These are phyloP conservation scores for Subanguina moxae DNA, from an alignment of 1,140 invertebrate species.

Conservation along the genomic window DNA sequence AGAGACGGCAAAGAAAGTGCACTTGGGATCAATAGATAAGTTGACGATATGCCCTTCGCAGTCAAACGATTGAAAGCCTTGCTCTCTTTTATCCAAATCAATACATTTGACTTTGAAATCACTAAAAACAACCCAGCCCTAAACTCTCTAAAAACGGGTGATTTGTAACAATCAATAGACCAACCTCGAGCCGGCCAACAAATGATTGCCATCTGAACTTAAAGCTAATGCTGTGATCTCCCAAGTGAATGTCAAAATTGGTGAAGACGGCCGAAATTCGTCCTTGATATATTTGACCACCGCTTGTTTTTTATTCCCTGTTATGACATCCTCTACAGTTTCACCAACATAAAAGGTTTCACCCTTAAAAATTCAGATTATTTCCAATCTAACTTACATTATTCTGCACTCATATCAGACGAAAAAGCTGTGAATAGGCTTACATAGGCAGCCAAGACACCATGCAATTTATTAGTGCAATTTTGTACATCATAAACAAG, in stretches of 20 bases:
- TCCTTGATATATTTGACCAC: conserved; percentile 10
- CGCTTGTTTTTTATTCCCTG: conserved; percentile 6
- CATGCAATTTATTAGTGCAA: neutral
- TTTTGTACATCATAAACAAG: neutral
- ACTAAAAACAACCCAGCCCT: neutral
- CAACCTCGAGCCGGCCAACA: conserved; percentile 7
- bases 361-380: neutral
- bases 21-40: conserved; percentile 11
- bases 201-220: conserved; percentile 3
- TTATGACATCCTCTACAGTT: neutral
- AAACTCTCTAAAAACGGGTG: neutral
- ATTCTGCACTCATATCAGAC: neutral
- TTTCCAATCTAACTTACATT: neutral
- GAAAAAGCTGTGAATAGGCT: neutral
- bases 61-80: neutral
- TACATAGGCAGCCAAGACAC: conserved; percentile 3
- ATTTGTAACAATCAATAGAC: conserved; percentile 1
- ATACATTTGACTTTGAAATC: conserved; percentile 12
- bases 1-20: conserved; percentile 9
- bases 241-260: conserved; percentile 7
- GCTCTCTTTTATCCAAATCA: neutral
- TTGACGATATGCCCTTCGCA: conserved; percentile 2
- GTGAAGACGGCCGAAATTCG: neutral
- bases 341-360: conserved; percentile 5
- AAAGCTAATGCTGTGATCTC: conserved; percentile 3